Evolutionary conservation across 2,113 vertebrate genomes (phyloP), one percentile per base, ranked within the genome.

Genomic region (Petroica traversi): DNA sequence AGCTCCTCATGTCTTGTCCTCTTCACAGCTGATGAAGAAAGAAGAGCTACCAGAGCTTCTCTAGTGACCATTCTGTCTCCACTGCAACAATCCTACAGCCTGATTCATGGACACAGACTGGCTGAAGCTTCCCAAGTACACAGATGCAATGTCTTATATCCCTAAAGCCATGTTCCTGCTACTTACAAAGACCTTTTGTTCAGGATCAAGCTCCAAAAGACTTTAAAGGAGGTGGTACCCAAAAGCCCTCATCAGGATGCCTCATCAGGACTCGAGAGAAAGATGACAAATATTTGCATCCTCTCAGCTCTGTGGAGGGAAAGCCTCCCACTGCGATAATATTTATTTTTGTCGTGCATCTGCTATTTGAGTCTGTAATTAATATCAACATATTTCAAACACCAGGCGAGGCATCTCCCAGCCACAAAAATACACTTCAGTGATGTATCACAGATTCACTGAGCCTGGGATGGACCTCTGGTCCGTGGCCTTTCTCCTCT

Each of bases 341-440:
- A 94, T 96, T 97, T 97, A 96, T 97, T 97, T 97, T 88, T 86
- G 95, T 92, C 72, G 6, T 88, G 75, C 94, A 96, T 97, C 93
- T 95, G 96, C 94, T 96, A 91, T 90, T 88, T 80, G 85, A 90
- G 92, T 88, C 88, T 79, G 71, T 96, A 95, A 96, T 96, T 96
- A 96, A 95, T 92, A 95, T 66, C 92, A 95, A 94, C 82, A 81
- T 77, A 88, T 92, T 97, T 93, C 85, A 90, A 96, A 92, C 92
- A 94, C 72, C 22, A 96, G 57, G 63, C 85, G 71, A 95, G 63
- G 93, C 94, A 83, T 88, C 85, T 85, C 85, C 67, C 55, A 89
- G 92, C 57, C 85, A 93, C 85, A 88, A 67, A 96, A 91, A 93
- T 88, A 93, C 57, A 13, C 52, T 79, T 68, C 93, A 86, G 29